These are phyloP conservation scores for Forbesichthys agassizii DNA, from an alignment of 2,113 vertebrate species.

Conservation along the genomic window DNA sequence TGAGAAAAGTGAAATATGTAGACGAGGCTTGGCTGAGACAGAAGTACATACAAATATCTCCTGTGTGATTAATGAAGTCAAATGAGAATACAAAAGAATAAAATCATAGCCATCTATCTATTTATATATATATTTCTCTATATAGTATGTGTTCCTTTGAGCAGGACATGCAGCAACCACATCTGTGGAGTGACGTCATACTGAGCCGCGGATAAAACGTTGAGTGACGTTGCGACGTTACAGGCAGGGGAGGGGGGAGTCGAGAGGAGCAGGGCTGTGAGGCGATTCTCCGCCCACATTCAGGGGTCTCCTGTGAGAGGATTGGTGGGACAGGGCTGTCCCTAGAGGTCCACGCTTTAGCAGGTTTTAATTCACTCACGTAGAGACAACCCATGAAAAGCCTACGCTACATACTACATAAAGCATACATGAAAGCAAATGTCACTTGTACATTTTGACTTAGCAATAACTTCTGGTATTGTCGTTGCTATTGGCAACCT, in stretches of 20 bases:
- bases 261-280: constrained; percentile 61
- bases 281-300: constrained; percentile 46
- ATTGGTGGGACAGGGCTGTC: constrained; percentile 55
- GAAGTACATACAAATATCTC: constrained; percentile 76
- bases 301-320: constrained; percentile 52
- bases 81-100: constrained; percentile 76
- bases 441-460: constrained; percentile 25
- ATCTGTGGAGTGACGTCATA: constrained; percentile 77
- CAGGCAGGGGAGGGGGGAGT: constrained; percentile 66
- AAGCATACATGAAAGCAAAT: constrained; percentile 60
- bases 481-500: constrained; percentile 2
- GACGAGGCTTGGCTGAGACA: constrained; percentile 73
- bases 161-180: constrained; percentile 83
- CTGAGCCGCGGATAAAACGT: constrained; percentile 66
- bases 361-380: constrained; percentile 40
- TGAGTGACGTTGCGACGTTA: constrained; percentile 68
- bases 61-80: constrained; percentile 74
- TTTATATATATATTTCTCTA: constrained; percentile 82
- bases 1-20: constrained; percentile 69
- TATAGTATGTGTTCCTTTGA: constrained; percentile 80
- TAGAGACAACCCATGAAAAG: constrained; percentile 51
- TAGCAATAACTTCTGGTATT: too few species aligned
- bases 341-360: neutral
- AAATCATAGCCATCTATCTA: constrained; percentile 81
- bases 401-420: constrained; percentile 48